These are phyloP conservation scores for Xenotilapia longispinis DNA, from an alignment of 2,113 vertebrate genomes.

Conservation along the genomic window DNA sequence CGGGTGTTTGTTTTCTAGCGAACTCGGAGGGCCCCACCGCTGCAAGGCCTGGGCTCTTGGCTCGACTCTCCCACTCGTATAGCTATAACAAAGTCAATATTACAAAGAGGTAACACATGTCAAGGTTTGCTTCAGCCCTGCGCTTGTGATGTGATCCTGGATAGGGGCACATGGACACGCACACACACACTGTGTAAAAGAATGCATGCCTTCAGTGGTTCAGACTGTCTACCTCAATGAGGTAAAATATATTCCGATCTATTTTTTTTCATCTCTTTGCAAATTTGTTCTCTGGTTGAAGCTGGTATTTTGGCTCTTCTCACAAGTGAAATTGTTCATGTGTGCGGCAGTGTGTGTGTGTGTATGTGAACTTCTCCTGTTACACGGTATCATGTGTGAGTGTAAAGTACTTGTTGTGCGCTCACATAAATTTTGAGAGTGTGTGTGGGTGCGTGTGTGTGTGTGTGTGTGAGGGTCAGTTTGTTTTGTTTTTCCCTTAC, in stretches of 20 bases:
- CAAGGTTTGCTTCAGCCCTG: slow-evolving; percentile 66
- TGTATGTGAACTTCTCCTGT: not conserved
- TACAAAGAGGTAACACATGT: slow-evolving; percentile 77
- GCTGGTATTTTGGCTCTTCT: slow-evolving; percentile 16
- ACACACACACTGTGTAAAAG: slow-evolving; percentile 13
- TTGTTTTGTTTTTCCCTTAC: slow-evolving; percentile 82
- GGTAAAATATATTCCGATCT: slow-evolving; percentile 22
- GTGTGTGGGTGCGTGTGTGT: not conserved
- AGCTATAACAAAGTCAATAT: slow-evolving; percentile 73
- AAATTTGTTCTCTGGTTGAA: slow-evolving; percentile 40
- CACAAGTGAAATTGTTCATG: slow-evolving; percentile 28
- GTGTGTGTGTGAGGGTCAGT: slow-evolving; percentile 54
- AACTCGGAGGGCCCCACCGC: slow-evolving; percentile 55
- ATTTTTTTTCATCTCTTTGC: not conserved
- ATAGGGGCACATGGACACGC: slow-evolving; percentile 26
- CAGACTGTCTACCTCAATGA: slow-evolving; percentile 5
- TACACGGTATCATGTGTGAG: not conserved
- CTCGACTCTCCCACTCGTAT: slow-evolving; percentile 70
- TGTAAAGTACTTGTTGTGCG: slow-evolving; percentile 29
- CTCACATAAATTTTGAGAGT: slow-evolving; percentile 34
- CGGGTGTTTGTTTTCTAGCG: slow-evolving; percentile 60
- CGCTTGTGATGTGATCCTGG: slow-evolving; percentile 55
- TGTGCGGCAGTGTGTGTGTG: not conserved
- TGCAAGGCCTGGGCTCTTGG: slow-evolving; percentile 51
- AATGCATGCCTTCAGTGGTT: slow-evolving; percentile 33